Base-by-base conservation (phyloP, 2,888 invertebrate species). In the Eupithecia exiguata region DNA sequence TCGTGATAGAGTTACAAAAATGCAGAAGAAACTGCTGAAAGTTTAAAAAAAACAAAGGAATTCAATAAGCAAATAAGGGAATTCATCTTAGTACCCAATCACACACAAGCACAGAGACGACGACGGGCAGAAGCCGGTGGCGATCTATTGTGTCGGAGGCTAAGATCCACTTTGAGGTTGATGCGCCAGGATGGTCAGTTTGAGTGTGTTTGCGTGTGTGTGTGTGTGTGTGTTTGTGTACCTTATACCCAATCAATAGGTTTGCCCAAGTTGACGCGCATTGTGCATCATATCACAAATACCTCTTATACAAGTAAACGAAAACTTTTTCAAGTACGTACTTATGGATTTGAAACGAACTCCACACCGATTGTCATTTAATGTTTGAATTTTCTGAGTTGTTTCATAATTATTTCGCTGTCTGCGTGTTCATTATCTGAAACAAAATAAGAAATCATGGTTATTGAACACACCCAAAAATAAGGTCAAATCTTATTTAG, bases 1-100 rank as follows among this genome's bases (percentile, higher is more conserved):
- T 87, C 89, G 62, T 21, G 63, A 79, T 84, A 91, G 90, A 86
- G 80, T 84, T 89, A 71, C 2, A 74, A 88, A 61, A n/a, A 5
- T 71, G 68, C 74, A 82, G 74, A 78, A 74, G 46, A 16, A 5
- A 5, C 25, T 12, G n/a, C 2, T n/a, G 43, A n/a, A 49, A 9
- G 18, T 62, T 62, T 36, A 18, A 5, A 6, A 35, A n/a, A 46
- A 14, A 7, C 46, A 46, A 2, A 6, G 5, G 1, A 16, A 43
- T 16, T 43, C 14, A 46, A 46, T 46, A n/a, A 6, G 46, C 18
- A 46, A 18, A 7, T 5, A 18, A 46, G n/a, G 46, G 1, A 46
- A 14, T 46, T 0, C 3, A 46, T n/a, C 12, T 12, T 12, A 49
- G 2, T n/a, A 49, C 49, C 49, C n/a, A n/a, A 49, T 10, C 46